Evolutionary conservation across 1,140 invertebrate genomes (phyloP), one percentile per base, ranked within the genome.

Genomic region (Zeugodacus cucurbitae): DNA sequence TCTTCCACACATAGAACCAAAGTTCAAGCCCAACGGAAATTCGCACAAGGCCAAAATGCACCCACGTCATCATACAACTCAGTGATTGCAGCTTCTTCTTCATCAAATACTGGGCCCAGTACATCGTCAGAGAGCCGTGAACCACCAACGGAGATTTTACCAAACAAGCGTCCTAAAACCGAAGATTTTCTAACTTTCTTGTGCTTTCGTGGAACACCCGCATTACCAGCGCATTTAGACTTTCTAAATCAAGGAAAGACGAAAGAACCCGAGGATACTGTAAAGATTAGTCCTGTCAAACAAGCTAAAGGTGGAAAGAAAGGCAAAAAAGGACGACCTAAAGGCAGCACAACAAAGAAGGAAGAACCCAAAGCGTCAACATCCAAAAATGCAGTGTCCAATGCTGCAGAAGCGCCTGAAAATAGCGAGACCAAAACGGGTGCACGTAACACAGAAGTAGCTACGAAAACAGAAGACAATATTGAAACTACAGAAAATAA

Each of bases 171-270:
- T 90, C 97, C 97, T 48, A 98, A 97, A 90, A 97, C 97, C 6
- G 97, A 98, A 94, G 97, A 98, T 93, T 98, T 98, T 92, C 92
- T 98, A 34, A 98, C 97, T 89, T 98, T 98, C 93, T 94, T 98
- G 6, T 98, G 97, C 93, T 96, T 97, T 90, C 94, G 97, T 94
- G 97, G 97, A 87, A 97, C 97, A 37, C 94, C 96, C 29, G 95
- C 96, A 88, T 93, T 97, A 88, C 97, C 97, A 54, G 94, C 96
- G 5, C 95, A 95, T 89, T 93, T 97, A 86, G 96, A 97, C 92
- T 97, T 96, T 89, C 96, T 97, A 88, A 97, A 97, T 90, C 92
- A 93, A 91, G 92, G 92, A 44, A 93, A 93, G 74, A 86, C 89
- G 26, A 92, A 93, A 87, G 89, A 90, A 67, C 82, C 90, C 8